Base-by-base conservation (phyloP, 2,888 invertebrate species). In the Zaprionus lineosus region DNA sequence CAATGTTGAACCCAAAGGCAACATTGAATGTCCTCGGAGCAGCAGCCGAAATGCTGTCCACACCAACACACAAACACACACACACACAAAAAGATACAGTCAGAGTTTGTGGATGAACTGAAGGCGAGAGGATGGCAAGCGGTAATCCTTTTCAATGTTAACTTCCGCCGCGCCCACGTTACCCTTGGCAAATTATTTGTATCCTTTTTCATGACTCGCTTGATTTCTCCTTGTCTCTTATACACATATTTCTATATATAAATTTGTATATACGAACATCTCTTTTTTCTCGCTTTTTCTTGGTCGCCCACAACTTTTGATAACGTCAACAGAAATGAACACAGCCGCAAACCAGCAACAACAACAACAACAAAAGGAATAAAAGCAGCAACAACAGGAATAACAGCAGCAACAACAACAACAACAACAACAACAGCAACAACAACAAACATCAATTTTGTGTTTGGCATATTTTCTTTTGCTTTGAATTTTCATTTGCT, bases 121-220 rank as follows among this genome's bases (percentile, higher is more conserved):
- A 55, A 53, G 53, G 46, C 39, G 33, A 43, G 46, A 65, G 11
- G 48, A 43, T 51, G 51, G 40, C 47, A 31, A 43, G 59, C 63
- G 57, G 86, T 86, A 86, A 82, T 86, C 86, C 81, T 83, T 86
- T 86, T 78, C 81, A 85, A 86, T 86, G 85, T 70, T 84, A 82
- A 74, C 86, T 82, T 82, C 67, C 78, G 77, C 52, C 58, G 56
- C 51, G 56, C 74, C 76, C 77, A 59, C 73, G 48, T 79, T 72
- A 84, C 86, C 86, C 59, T 64, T 53, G 73, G 86, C 84, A 81
- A 81, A 79, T 81, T 82, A 74, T 81, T 84, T 86, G 82, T 81
- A 81, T 84, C 86, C 85, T 78, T 84, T 84, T 74, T 63, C 60
- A 67, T 77, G 73, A 77, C 78, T 74, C 60, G 64, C 70, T 68